Evolutionary conservation across 2,888 invertebrate species (phyloP), one percentile per base, ranked within the genome.

Genomic region (Phytoseiulus persimilis): DNA sequence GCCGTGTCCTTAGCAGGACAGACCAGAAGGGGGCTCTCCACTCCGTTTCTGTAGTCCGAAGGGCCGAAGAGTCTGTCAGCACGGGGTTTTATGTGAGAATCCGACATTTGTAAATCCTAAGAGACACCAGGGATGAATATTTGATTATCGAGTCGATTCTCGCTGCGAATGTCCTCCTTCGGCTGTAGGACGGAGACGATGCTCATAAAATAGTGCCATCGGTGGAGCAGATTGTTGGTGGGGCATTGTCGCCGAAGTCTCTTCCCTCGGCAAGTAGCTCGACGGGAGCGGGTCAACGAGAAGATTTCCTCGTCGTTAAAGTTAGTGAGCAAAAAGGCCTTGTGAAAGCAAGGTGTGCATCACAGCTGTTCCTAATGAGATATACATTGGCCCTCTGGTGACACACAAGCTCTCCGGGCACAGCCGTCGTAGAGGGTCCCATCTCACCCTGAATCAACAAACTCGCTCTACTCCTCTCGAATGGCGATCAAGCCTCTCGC

Each of bases 321-420:
- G 39, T 39, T 39, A 39, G 39, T 39, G 65, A 65, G 65, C 83
- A 31, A 87, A 39, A 87, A 32, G 23, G 39, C 87, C 32, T 33
- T 33, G 33, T n/a, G 87, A 87, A 31, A 33, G 84, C 32, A 31
- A 28, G 33, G 45, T 87, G 87, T n/a, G 33, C 11, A 39, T 45
- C 87, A 33, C 87, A 87, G 87, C 87, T 87, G 87, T 33, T 33
- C 87, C 87, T 87, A 87, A 87, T 87, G 87, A 87, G 87, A 87
- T 87, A 87, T 87, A 87, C 87, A 87, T 87, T 87, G 87, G 28
- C 33, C 39, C 87, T 45, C 84, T 18, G 31, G 33, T 31, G 18
- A 65, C 65, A 65, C 65, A 18, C n/a, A n/a, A n/a, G n/a, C n/a
- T n/a, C n/a, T n/a, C 11, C 28, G 5, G 39, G 39, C 39, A 9